These are phyloP conservation scores for Caenorhabditis sp. DNA, from an alignment of 2,888 invertebrate species.

Conservation along the genomic window DNA sequence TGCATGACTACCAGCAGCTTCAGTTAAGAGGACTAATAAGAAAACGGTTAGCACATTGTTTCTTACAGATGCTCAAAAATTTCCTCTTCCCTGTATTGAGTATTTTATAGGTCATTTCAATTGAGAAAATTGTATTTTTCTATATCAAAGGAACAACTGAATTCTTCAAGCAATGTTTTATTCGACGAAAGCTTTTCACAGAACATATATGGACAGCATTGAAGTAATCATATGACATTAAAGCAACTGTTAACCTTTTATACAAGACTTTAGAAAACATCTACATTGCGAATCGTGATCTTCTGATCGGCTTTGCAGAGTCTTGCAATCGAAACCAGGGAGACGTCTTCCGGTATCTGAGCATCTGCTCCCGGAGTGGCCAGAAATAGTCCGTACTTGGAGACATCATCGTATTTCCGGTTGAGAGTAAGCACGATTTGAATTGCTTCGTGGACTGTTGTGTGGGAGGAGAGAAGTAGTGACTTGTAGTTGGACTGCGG, in stretches of 20 bases:
- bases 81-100: no score
- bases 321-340: constrained; percentile 68
- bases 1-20: no score
- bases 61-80: no score
- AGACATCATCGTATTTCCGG: constrained; percentile 61
- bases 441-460: constrained; percentile 71
- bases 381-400: constrained; percentile 57
- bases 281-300: constrained; percentile 72
- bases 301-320: constrained; percentile 74
- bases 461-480: constrained; percentile 73
- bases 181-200: no score
- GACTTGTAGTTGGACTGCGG: constrained; percentile 85
- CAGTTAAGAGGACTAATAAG: no score
- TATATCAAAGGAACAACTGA: no score
- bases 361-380: constrained; percentile 69
- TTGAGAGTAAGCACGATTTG: constrained; percentile 74
- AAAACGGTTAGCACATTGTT: no score
- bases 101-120: no score
- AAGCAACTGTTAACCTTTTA: not conserved
- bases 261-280: constrained; percentile 42
- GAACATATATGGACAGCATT: no score
- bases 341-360: constrained; percentile 74
- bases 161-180: no score
- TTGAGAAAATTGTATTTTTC: no score
- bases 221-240: not conserved